Conservation (phyloP, 1,140 invertebrate species). For the Papilio polytes region DNA sequence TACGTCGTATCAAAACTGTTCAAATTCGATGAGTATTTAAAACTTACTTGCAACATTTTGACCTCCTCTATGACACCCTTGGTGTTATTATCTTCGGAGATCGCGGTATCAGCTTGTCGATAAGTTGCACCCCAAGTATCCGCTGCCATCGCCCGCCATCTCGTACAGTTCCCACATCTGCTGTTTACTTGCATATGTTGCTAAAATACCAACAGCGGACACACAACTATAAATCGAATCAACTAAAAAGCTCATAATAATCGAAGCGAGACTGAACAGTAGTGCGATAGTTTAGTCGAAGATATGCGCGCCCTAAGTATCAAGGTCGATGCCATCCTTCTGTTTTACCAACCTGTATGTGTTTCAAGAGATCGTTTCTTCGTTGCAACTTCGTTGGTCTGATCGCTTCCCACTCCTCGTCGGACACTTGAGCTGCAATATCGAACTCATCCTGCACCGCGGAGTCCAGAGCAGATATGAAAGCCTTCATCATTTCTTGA, state of each 20-base stretch:
- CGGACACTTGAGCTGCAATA: constrained; percentile 88
- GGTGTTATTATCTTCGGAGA: constrained; percentile 44
- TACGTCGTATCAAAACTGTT: too few relatives aligned
- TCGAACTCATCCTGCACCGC: constrained; percentile 88
- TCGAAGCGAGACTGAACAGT: too few relatives aligned
- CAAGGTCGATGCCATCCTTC: background rate
- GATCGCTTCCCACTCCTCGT: constrained; percentile 92
- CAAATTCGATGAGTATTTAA: background rate
- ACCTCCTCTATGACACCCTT: constrained; percentile 62
- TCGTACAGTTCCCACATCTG: constrained; percentile 86
- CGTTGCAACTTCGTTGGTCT: constrained; percentile 88
- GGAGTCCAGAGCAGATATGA: constrained; percentile 86
- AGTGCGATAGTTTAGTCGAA: too few relatives aligned
- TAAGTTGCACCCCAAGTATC: constrained; percentile 88
- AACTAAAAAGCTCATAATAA: too few relatives aligned
- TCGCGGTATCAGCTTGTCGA: constrained; percentile 44
- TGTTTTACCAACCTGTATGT: constrained; percentile 83
- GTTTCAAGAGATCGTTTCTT: constrained; percentile 85
- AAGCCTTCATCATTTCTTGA: constrained; percentile 86
- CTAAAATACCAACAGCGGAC: constrained; percentile 56
- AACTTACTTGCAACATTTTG: constrained; percentile 65
- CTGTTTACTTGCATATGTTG: constrained; percentile 80
- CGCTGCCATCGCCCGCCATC: constrained; percentile 87
- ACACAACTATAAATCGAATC: too few relatives aligned
- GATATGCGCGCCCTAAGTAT: background rate